Evolutionary conservation across 64 coral and sea anemone genomes (phyloP).

Genomic region (Hydrozoanthus tunicans): DNA sequence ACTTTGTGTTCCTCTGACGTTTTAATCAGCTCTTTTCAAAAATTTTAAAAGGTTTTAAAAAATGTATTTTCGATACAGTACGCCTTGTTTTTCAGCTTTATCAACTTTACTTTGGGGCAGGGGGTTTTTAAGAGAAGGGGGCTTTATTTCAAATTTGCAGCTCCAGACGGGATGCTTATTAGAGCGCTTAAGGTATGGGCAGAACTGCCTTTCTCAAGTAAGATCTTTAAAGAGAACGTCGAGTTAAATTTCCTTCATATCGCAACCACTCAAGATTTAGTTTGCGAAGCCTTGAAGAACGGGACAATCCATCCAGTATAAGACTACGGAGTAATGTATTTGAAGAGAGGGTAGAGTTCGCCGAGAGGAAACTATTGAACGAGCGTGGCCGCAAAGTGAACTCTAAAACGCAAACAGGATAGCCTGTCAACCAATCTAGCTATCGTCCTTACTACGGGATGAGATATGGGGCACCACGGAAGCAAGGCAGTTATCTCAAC

Average conservation of each 20-base stretch:
- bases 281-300: neutral
- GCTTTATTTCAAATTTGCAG: too few relatives aligned
- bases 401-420: neutral
- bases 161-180: too few relatives aligned
- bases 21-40: too few relatives aligned
- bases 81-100: too few relatives aligned
- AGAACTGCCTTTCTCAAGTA: neutral
- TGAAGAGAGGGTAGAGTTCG: neutral
- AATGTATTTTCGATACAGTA: too few relatives aligned
- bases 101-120: too few relatives aligned
- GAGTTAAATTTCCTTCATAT: neutral
- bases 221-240: neutral
- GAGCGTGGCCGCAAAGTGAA: neutral
- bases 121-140: too few relatives aligned
- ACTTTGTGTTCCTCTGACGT: too few relatives aligned
- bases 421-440: neutral
- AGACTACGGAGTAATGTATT: neutral
- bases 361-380: neutral
- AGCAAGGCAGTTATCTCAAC: neutral
- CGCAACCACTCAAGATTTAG: neutral
- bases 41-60: too few relatives aligned
- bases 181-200: neutral
- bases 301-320: neutral
- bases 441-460: neutral
- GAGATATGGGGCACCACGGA: neutral